These are phyloP conservation scores for Penaeus indicus DNA, from an alignment of 1,140 invertebrate species.

Conservation along the genomic window DNA sequence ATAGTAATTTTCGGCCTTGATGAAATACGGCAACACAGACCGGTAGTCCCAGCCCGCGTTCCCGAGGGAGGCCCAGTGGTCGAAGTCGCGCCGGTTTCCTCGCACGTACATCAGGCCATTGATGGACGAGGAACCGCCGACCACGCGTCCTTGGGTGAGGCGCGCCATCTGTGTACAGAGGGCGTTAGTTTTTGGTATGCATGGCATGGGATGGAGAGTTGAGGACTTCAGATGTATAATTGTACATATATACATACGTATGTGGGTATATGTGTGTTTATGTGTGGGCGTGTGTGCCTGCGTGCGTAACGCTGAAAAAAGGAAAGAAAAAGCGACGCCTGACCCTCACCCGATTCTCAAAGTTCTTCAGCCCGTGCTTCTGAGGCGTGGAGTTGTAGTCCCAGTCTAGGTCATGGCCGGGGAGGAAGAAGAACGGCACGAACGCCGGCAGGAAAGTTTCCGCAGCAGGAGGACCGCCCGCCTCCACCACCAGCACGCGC, in stretches of 20 bases:
- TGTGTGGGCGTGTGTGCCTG: slow-evolving; percentile 63
- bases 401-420: slow-evolving; percentile 34
- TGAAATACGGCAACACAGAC: slow-evolving; percentile 88
- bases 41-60: slow-evolving; percentile 92
- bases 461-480: slow-evolving; percentile 57
- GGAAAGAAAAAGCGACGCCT: too few species aligned
- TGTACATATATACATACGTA: too few species aligned
- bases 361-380: slow-evolving; percentile 71
- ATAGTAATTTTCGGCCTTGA: slow-evolving; percentile 87
- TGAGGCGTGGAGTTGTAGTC: slow-evolving; percentile 35
- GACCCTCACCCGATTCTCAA: slow-evolving; percentile 68
- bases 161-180: background rate
- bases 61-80: slow-evolving; percentile 88
- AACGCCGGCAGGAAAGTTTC: slow-evolving; percentile 2
- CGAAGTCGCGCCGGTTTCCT: slow-evolving; percentile 92
- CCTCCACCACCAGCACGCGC: slow-evolving; percentile 67
- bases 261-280: background rate
- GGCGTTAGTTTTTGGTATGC: too few species aligned
- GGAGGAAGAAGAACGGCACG: slow-evolving; percentile 7
- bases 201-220: background rate
- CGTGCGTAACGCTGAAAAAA: background rate
- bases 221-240: too few species aligned
- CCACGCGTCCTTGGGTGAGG: slow-evolving; percentile 66
- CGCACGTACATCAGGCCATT: slow-evolving; percentile 97
- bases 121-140: slow-evolving; percentile 87